A percentile compares a stretch with the other conserved stretches of the same genome.
These are phyloP conservation scores for Drosophila mayaguana DNA, from an alignment of 2,888 invertebrate genomes.

Conservation along the genomic window DNA sequence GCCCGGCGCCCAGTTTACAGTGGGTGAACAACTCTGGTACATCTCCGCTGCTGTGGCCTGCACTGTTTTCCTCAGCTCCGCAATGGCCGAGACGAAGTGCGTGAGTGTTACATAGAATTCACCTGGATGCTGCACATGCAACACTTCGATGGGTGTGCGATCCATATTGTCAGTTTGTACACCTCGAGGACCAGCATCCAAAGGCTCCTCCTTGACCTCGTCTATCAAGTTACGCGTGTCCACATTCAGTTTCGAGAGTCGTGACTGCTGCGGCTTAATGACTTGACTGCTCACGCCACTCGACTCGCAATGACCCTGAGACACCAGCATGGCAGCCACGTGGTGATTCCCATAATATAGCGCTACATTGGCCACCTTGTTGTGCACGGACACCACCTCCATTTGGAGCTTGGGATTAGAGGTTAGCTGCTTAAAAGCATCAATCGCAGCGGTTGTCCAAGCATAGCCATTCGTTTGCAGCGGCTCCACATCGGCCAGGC, in stretches of 20 bases:
- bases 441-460: conserved; percentile 84
- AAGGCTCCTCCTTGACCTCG: conserved; percentile 1
- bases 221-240: conserved; percentile 38
- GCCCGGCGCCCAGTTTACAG: conserved; percentile 86
- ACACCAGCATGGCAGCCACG: conserved; percentile 86
- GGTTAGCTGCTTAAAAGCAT: conserved; percentile 83
- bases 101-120: conserved; percentile 87
- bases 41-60: conserved; percentile 81
- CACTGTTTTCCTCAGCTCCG: conserved; percentile 86
- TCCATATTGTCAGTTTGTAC: conserved; percentile 17
- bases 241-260: conserved; percentile 4
- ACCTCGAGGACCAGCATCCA: neutral
- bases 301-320: conserved; percentile 85
- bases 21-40: neutral
- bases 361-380: conserved; percentile 82
- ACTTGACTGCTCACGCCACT: conserved; percentile 82
- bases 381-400: conserved; percentile 73
- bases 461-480: conserved; percentile 71
- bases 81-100: conserved; percentile 85
- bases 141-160: conserved; percentile 83
- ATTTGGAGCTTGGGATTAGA: conserved; percentile 83
- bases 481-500: conserved; percentile 85
- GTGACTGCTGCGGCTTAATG: neutral
- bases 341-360: conserved; percentile 84
- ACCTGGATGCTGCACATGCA: conserved; percentile 87